Conservation (phyloP, 2,797 vertebrate species). For the Pangasius krempfi region DNA sequence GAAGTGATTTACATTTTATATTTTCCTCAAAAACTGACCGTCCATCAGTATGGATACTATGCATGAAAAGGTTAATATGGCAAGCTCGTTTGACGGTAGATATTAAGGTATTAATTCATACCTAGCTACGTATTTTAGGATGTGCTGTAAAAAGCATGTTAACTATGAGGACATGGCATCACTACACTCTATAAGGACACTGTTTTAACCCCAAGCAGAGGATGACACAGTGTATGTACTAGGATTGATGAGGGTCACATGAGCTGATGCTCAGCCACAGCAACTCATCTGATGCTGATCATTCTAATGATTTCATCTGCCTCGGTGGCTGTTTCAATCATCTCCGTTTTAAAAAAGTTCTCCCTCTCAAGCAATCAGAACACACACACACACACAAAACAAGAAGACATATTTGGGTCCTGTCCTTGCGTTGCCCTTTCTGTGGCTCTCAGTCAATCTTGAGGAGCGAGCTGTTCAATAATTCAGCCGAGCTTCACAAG, state of each 20-base stretch:
- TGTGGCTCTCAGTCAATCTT: slow-evolving; percentile 43
- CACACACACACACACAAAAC: slow-evolving; percentile 16
- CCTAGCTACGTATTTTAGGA: not conserved
- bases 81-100: not conserved
- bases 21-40: not conserved
- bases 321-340: slow-evolving; percentile 5
- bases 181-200: not conserved
- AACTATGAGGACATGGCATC: not conserved
- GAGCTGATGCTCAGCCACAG: not conserved
- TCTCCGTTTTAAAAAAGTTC: not conserved
- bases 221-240: not conserved
- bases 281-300: slow-evolving; percentile 8
- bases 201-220: not conserved
- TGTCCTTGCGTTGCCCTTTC: slow-evolving; percentile 37
- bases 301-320: slow-evolving; percentile 9
- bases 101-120: not conserved
- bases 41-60: not conserved
- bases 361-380: not conserved
- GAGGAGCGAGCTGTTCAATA: slow-evolving; percentile 52
- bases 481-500: slow-evolving; percentile 59
- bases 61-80: not conserved
- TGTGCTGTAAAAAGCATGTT: not conserved
- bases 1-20: not conserved
- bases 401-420: slow-evolving; percentile 8
- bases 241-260: not conserved